Evolutionary conservation across 2,888 invertebrate genomes (phyloP).

Genomic region (Odontocerum albicorne): DNA sequence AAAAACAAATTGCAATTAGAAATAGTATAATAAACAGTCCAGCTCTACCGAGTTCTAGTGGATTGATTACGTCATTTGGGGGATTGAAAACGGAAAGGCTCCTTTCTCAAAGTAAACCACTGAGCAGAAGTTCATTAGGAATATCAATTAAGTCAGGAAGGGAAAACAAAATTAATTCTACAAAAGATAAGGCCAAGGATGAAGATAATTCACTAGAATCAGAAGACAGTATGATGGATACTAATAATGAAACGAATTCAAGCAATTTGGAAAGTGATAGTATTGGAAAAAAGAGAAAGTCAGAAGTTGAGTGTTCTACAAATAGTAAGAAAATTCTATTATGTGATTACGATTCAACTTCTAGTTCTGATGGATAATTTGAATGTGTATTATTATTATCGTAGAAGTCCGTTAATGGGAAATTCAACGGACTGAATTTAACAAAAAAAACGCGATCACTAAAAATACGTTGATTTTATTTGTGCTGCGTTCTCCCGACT

Average conservation of each 20-base stretch:
- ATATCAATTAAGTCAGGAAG: constrained; percentile 46
- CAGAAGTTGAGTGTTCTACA: too few relatives aligned
- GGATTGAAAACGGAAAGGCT: constrained; percentile 60
- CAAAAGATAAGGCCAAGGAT: neutral
- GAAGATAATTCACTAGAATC: neutral
- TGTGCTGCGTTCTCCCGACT: too few relatives aligned
- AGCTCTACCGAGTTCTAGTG: constrained; percentile 58
- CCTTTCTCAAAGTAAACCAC: constrained; percentile 45
- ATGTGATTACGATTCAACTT: constrained; percentile 34
- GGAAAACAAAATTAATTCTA: constrained; percentile 35
- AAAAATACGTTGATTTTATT: too few relatives aligned
- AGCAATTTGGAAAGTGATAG: neutral
- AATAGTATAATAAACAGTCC: constrained; percentile 58
- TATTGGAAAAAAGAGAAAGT: constrained; percentile 5
- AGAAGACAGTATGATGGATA: neutral
- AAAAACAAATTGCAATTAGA: constrained; percentile 55
- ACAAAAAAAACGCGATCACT: too few relatives aligned
- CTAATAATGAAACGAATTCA: neutral
- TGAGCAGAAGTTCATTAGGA: constrained; percentile 50
- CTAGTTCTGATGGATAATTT: constrained; percentile 33
- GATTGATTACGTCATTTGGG: constrained; percentile 53
- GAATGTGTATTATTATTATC: too few relatives aligned
- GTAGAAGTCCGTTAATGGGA: too few relatives aligned
- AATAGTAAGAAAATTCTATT: constrained; percentile 7
- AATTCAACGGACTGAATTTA: too few relatives aligned